Evolutionary conservation across 2,888 invertebrate genomes (phyloP), one percentile per base, ranked within the genome.

Genomic region (Amiota mariae): DNA sequence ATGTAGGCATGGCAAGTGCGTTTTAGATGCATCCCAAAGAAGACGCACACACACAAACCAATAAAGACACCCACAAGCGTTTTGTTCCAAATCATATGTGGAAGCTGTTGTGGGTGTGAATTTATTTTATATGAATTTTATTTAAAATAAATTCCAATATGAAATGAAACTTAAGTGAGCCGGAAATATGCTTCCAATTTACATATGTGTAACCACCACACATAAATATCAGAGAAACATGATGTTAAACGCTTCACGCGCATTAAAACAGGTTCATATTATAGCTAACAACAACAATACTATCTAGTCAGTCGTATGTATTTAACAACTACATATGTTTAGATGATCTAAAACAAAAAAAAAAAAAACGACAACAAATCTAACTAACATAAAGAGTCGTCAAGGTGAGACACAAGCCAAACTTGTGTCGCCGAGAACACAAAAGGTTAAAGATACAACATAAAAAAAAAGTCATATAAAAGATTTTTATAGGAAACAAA

Each of bases 371-470:
- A 46, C 63, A 63, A 36, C 61, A 20, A 59, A n/a, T n/a, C n/a
- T 20, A 20, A 11, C 6, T 59, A 59, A 59, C 3, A 59, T 12
- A 20, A 15, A 54, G 54, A 54, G 54, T 61, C 59, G 59, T 63
- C 63, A 46, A 36, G n/a, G 46, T 46, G 46, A 24, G 63, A 46
- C 63, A 63, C 63, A 63, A 63, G 63, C 46, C 63, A 63, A 63
- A 46, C 63, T 24, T 63, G 63, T 46, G 36, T 46, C n/a, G n/a
- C 12, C 47, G 13, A 24, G n/a, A 61, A 20, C 8, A 24, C 0
- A 24, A 61, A 61, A 18, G 61, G 61, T 24, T 46, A 63, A 63
- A 46, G 63, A 47, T 46, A 46, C 6, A 36, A 8, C 12, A 63
- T 12, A 63, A 63, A 36, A 63, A 18, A 63, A 59, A 2, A 59